Percentiles rank a stretch among this genome's conserved stretches.
Conservation (phyloP, 1,140 invertebrate genomes). For the Orius insidiosus region DNA sequence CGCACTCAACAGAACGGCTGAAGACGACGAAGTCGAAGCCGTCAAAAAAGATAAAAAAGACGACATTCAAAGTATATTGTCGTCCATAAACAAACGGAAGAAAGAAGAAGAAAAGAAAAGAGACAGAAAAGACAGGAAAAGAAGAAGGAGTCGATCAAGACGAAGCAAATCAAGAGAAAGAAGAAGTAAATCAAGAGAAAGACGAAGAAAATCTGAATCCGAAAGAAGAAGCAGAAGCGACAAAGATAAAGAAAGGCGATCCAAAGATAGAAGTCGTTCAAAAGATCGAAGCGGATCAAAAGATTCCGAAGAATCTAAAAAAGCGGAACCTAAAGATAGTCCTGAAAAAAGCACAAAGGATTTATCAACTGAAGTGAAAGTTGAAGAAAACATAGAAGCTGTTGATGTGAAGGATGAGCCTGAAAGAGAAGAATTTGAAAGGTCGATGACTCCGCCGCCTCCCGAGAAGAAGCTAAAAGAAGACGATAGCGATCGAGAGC, state of each 20-base stretch:
- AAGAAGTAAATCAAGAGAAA: constrained; percentile 21
- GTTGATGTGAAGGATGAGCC: background rate
- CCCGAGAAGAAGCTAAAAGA: constrained; percentile 2
- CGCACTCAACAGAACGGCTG: constrained; percentile 31
- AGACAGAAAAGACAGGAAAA: constrained; percentile 20
- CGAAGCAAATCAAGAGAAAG: constrained; percentile 12
- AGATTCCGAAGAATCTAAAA: constrained; percentile 1
- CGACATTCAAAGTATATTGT: constrained; percentile 10
- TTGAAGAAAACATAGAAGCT: background rate
- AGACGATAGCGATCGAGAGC: constrained; percentile 33
- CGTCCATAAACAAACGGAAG: constrained; percentile 22
- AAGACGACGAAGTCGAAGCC: constrained; percentile 17
- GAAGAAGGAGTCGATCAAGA: constrained; percentile 12
- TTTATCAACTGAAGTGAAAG: background rate
- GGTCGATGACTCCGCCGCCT: constrained; percentile 4
- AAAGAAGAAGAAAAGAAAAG: constrained; percentile 21
- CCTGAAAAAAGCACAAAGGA: background rate
- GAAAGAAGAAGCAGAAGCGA: constrained; percentile 21
- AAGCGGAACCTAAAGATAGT: background rate
- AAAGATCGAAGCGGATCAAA: constrained; percentile 15
- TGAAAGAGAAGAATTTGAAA: background rate
- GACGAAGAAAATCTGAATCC: constrained; percentile 21
- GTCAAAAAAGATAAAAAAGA: constrained; percentile 6
- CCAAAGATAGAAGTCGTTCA: constrained; percentile 14
- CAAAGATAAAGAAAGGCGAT: constrained; percentile 19